Evolutionary conservation across 2,113 vertebrate genomes (phyloP).

Genomic region (Bungarus multicinctus): DNA sequence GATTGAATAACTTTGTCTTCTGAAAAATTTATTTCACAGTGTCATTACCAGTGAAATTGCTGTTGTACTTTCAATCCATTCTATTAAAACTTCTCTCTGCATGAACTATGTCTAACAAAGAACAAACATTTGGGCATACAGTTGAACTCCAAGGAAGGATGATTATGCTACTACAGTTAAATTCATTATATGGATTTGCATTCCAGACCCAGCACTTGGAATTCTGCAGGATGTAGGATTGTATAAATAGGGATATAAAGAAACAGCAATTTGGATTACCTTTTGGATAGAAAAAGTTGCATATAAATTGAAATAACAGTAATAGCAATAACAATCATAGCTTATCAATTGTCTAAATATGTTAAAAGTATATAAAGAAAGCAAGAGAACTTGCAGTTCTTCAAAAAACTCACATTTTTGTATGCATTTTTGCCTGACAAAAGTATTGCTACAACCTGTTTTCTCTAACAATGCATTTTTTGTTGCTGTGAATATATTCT

Average conservation of each 20-base stretch:
- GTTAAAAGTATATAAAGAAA: not conserved
- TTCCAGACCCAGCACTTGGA: not conserved
- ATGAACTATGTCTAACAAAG: not conserved
- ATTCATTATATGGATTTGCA: not conserved
- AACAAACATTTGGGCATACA: not conserved
- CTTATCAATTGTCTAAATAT: not conserved
- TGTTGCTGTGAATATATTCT: not conserved
- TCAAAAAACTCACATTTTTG: not conserved
- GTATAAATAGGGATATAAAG: not conserved
- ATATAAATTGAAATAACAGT: not conserved
- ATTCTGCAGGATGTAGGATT: not conserved
- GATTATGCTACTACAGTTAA: not conserved
- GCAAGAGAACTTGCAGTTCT: not conserved
- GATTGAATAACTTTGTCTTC: constrained; percentile 27
- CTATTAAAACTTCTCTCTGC: constrained; percentile 19
- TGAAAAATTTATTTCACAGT: not conserved
- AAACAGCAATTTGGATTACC: no score
- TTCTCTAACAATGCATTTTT: not conserved
- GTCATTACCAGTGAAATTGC: not conserved
- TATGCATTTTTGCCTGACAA: not conserved
- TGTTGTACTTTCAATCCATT: constrained; percentile 2
- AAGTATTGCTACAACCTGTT: not conserved
- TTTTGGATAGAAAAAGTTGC: not conserved
- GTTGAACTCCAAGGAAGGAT: no score
- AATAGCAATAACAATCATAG: not conserved